Conservation (phyloP, 2,797 vertebrate species). For the Microhierax caerulescens region DNA sequence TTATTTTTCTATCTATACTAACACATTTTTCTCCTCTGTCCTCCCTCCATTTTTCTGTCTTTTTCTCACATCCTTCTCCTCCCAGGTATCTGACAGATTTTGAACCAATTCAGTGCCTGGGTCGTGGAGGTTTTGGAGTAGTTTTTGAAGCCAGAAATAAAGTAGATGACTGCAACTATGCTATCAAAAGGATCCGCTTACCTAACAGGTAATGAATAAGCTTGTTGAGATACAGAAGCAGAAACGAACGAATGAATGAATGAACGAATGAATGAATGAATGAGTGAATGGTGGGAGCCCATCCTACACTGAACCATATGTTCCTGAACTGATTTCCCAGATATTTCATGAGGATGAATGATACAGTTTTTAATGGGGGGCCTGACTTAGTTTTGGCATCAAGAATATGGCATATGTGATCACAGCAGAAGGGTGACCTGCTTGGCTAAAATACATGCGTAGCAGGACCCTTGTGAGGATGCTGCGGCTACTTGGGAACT, state of each 20-base stretch:
- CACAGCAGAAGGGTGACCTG: slow-evolving; percentile 36
- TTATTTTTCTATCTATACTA: neutral
- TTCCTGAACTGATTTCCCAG: neutral
- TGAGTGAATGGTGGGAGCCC: neutral
- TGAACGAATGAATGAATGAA: neutral
- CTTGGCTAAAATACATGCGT: slow-evolving; percentile 1
- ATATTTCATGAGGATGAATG: neutral
- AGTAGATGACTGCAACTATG: slow-evolving; percentile 98
- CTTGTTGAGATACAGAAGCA: neutral
- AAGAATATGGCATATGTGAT: neutral
- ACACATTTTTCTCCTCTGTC: neutral
- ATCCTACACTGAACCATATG: slow-evolving; percentile 10
- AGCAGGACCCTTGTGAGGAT: neutral
- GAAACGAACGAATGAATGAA: neutral
- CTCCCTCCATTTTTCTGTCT: neutral
- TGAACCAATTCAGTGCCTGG: slow-evolving; percentile 95
- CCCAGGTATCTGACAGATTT: slow-evolving; percentile 95
- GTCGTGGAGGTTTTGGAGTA: slow-evolving; percentile 95
- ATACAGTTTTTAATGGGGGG: neutral
- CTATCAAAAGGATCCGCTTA: slow-evolving; percentile 97
- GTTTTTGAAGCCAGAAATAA: slow-evolving; percentile 98
- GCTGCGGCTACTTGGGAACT: neutral
- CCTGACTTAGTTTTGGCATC: neutral
- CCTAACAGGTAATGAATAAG: slow-evolving; percentile 87
- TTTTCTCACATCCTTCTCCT: neutral